Conservation (phyloP, 1,140 invertebrate species). For the Melitaea cinxia region DNA sequence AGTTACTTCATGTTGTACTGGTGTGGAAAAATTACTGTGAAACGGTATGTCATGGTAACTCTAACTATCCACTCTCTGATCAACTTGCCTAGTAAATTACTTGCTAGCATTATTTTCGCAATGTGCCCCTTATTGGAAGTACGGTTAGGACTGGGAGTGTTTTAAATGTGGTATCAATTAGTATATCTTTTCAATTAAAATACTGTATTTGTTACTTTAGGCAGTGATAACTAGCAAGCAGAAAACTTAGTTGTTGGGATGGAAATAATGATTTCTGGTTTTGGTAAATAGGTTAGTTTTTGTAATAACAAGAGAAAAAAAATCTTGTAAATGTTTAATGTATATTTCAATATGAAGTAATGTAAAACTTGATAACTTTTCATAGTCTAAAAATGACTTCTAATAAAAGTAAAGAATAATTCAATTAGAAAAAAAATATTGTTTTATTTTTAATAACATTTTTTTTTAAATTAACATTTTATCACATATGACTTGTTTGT, state of each 20-base stretch:
- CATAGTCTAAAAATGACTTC: too few species aligned
- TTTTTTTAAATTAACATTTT: too few species aligned
- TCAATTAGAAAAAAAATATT: too few species aligned
- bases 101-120: conserved; percentile 47
- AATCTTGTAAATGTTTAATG: too few species aligned
- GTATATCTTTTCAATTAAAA: conserved; percentile 13
- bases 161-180: conserved; percentile 15
- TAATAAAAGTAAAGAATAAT: too few species aligned
- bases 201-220: not conserved
- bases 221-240: not conserved
- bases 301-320: too few species aligned
- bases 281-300: too few species aligned
- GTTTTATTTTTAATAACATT: too few species aligned
- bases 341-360: too few species aligned
- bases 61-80: conserved; percentile 50
- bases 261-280: not conserved
- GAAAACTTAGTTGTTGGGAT: not conserved
- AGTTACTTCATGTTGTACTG: conserved; percentile 9
- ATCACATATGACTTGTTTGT: too few species aligned
- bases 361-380: too few species aligned
- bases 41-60: conserved; percentile 61
- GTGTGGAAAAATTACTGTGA: conserved; percentile 53
- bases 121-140: conserved; percentile 36
- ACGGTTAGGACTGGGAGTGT: conserved; percentile 8
- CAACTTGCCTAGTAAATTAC: conserved; percentile 45